phyloP scores from a whole-genome alignment of 2,888 invertebrate genomes.

The Anorthoa munda region DNA sequence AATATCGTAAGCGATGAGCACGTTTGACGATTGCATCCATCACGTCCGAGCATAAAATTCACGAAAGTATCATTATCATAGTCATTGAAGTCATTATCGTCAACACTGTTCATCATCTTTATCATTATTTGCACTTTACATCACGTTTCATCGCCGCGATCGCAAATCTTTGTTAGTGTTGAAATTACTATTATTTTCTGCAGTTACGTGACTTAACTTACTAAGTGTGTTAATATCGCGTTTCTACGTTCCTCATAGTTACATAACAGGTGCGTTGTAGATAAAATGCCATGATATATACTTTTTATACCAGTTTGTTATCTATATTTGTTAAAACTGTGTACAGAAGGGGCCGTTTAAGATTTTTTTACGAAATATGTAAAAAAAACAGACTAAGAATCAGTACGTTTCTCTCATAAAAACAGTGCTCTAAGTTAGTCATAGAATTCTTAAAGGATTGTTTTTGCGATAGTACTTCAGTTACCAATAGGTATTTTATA shows the following conservation, averaged over 20 bases:
- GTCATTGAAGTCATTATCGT: constrained; percentile 65
- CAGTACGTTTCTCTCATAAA: constrained; percentile 30
- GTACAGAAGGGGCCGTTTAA: constrained; percentile 69
- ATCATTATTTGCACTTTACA: constrained; percentile 71
- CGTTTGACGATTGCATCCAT: constrained; percentile 67
- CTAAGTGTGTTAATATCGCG: constrained; percentile 63
- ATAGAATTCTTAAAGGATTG: constrained; percentile 50
- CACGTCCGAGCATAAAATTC: constrained; percentile 67
- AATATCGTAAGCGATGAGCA: constrained; percentile 61
- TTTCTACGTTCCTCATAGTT: constrained; percentile 63
- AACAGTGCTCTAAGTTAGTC: constrained; percentile 18
- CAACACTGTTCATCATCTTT: constrained; percentile 67
- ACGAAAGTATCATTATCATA: constrained; percentile 67
- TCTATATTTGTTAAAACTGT: constrained; percentile 71
- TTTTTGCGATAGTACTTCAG: constrained; percentile 53
- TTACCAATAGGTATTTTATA: constrained; percentile 57
- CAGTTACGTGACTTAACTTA: constrained; percentile 69
- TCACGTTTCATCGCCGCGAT: constrained; percentile 72
- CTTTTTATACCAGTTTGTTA: constrained; percentile 67
- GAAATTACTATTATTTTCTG: constrained; percentile 69
- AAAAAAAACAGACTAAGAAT: constrained; percentile 28
- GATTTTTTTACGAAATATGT: constrained; percentile 38
- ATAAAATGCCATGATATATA: constrained; percentile 68
- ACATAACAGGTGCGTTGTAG: constrained; percentile 71
- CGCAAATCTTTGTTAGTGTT: constrained; percentile 65